These are phyloP conservation scores for Schizothorax lantsangensis DNA, from an alignment of 2,797 vertebrate species.

Conservation along the genomic window DNA sequence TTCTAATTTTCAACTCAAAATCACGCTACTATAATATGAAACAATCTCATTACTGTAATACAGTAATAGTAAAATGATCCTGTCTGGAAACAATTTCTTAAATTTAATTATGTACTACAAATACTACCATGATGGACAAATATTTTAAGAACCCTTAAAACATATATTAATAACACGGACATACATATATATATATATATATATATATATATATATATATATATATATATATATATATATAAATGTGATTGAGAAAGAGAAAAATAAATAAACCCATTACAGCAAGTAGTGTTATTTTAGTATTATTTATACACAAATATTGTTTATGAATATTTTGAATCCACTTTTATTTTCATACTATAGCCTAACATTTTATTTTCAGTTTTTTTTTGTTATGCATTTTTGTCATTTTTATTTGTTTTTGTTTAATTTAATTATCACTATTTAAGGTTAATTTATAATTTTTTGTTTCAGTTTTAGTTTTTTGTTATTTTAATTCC, in stretches of 20 bases:
- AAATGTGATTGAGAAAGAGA: no score
- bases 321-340: neutral
- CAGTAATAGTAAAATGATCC: neutral
- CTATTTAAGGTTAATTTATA: neutral
- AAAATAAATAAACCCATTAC: neutral
- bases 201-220: no score
- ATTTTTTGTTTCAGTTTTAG: neutral
- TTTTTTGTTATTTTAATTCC: neutral
- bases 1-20: neutral
- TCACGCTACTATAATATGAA: neutral
- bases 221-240: no score
- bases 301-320: neutral
- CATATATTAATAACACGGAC: neutral
- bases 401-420: neutral
- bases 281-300: neutral
- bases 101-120: no score
- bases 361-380: neutral
- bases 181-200: neutral
- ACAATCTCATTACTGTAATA: neutral
- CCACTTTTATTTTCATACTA: neutral
- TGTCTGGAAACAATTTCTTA: neutral
- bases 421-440: neutral
- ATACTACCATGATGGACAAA: neutral
- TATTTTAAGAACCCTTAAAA: neutral
- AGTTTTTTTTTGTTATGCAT: neutral